These are phyloP conservation scores for Helicoverpa assulta DNA, from an alignment of 2,888 invertebrate species.

Conservation along the genomic window DNA sequence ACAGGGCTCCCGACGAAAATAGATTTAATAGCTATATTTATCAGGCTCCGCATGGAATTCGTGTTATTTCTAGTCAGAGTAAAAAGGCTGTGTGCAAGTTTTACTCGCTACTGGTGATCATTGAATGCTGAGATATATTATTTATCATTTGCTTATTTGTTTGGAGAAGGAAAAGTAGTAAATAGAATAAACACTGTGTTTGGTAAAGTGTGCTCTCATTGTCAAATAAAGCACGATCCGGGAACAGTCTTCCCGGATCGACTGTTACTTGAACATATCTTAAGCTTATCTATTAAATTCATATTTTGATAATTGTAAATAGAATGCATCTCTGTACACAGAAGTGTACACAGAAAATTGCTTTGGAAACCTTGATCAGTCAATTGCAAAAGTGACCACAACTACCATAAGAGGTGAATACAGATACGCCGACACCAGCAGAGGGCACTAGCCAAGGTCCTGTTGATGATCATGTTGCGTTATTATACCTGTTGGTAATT, in stretches of 20 bases:
- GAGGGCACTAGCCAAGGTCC: slow-evolving; percentile 39
- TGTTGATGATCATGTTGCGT: slow-evolving; percentile 42
- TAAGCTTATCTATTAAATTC: no score
- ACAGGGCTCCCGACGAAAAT: slow-evolving; percentile 26
- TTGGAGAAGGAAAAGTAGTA: no score
- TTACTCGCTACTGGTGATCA: no score
- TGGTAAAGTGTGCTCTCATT: no score
- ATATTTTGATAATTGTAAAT: no score
- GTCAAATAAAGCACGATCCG: no score
- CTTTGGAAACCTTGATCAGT: slow-evolving; percentile 34
- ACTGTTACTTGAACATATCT: no score
- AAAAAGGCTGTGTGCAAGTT: no score
- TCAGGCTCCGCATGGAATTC: not conserved
- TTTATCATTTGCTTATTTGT: no score
- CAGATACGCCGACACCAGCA: slow-evolving; percentile 10
- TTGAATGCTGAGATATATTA: no score
- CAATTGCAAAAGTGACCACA: slow-evolving; percentile 38
- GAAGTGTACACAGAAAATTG: slow-evolving; percentile 12
- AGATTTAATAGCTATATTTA: not conserved
- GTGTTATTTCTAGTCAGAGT: not conserved
- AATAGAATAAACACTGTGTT: no score
- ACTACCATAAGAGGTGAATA: slow-evolving; percentile 6
- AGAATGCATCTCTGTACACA: not conserved
- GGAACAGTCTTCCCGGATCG: no score
- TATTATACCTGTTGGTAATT: slow-evolving; percentile 25